Base-by-base conservation (phyloP, 2,113 vertebrate species). In the Salvator merianae region DNA sequence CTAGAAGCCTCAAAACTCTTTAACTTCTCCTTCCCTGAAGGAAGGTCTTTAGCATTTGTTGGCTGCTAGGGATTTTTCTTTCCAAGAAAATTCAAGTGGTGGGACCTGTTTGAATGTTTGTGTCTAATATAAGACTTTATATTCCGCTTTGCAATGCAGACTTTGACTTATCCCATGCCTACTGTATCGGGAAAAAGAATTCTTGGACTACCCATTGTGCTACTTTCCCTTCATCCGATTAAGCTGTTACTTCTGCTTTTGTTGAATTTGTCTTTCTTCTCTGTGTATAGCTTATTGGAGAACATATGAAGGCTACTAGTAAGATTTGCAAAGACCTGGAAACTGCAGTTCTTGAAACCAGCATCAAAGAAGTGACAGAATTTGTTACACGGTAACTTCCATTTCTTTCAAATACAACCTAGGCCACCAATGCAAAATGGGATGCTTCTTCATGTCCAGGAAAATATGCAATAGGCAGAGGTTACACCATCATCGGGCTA, bases 301-400 rank as follows among this genome's bases (percentile, higher is more conserved):
- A 94, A 88, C 85, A 96, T 1, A 70, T 84, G 87, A 95, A 94
- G 86, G 81, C 88, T 3, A 90, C 95, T 2, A 55, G 90, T 55
- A 71, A 0, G 0, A 94, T 97, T 89, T 95, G 94, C 16, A n/a
- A 73, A 24, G 88, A 91, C 28, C 80, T 97, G 82, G 92, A 94
- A 92, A 91, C 4, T 9, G 94, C 92, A 87, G 91, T 77, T 7
- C 90, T 96, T 81, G 88, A 83, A 74, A 81, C 93, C 85, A 95
- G 93, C 34, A 24, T 95, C 32, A 80, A 75, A 72, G 95, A 93
- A 40, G 89, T 96, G 26, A 84, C 85, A 0, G 84, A 94, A 89
- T 97, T 96, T 80, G 47, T 97, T 89, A 89, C 89, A 90, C 94
- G 95, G 96, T 97, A 62, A 90, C 62, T 12, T 9, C 69, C 2